phyloP scores from a whole-genome alignment of 2,113 vertebrate species.

The Chloropsis cyanopogon region DNA sequence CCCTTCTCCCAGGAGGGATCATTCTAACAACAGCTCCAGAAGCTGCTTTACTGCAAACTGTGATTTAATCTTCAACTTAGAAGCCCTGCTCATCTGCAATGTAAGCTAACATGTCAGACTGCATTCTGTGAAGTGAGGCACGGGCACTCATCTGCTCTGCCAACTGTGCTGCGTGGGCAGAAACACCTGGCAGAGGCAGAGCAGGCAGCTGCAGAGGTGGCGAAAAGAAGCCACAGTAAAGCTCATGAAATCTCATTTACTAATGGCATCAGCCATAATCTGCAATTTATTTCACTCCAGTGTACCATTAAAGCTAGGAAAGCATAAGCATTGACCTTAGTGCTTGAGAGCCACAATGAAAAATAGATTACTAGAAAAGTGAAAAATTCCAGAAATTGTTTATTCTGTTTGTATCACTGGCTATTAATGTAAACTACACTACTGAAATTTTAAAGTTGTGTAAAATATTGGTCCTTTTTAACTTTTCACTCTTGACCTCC shows the following conservation, averaged over 20 bases:
- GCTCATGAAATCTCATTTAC: background rate
- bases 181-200: conserved; percentile 28
- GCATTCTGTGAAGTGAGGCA: background rate
- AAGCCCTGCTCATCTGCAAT: background rate
- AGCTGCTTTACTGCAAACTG: background rate
- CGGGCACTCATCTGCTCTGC: background rate
- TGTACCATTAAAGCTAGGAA: background rate
- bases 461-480: background rate
- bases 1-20: background rate
- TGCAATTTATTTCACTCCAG: background rate
- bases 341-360: background rate
- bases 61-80: background rate
- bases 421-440: background rate
- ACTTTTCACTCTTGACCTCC: background rate
- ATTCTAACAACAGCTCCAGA: background rate
- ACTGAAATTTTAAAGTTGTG: background rate
- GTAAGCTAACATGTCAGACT: conserved; percentile 25
- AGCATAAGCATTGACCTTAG: background rate
- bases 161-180: conserved; percentile 10
- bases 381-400: background rate
- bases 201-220: conserved; percentile 17
- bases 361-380: background rate
- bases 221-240: background rate
- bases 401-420: background rate
- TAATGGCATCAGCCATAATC: background rate